Base-by-base conservation (phyloP, 1,140 invertebrate species). In the Ostrea denselamellosa region DNA sequence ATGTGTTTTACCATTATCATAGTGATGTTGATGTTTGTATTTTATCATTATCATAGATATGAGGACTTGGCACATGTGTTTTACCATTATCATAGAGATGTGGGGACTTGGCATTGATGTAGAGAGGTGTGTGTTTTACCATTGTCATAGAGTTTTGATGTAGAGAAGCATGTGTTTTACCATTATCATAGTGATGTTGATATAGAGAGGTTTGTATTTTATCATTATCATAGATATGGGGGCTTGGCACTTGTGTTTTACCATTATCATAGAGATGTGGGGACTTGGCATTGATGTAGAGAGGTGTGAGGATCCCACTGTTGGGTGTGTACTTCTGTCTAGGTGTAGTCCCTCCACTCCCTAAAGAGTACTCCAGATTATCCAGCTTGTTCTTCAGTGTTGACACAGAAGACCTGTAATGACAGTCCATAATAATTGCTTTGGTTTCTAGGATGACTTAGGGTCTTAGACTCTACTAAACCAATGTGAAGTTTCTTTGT, bases 361-460 rank as follows among this genome's bases (percentile, higher is more conserved):
- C 53, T 52, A 83, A 10, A 9, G 82, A 52, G 53, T 83, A 83
- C 51, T 83, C 82, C 82, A 83, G 9, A 22, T 83, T 52, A 28
- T 83, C 82, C 22, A 83, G 17, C 44, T 83, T 83, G 51, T 83
- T 54, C 22, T 34, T 83, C 82, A 83, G 44, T n/a, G 82, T n/a
- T 4, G 82, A 52, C 44, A 83, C 82, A 54, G 34, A 52, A 1
- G 34, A 44, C 34, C 34, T 44, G 34, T 44, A 44, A 44, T 44
- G 34, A 44, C 5, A 44, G 34, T 5, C 34, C 34, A 1, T 44
- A 44, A 1, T 2, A 2, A 2, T 44, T 2, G 34, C 34, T 44
- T 1, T 44, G 34, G 34, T 44, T 44, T 44, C 34, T 44, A 5
- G 34, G 34, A 44, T 44, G 34, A 44, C 34, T 44, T 44, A 44